A percentile compares a stretch with the other conserved stretches of the same genome.
These are phyloP conservation scores for Pteruthius melanotis DNA, from an alignment of 2,113 vertebrate genomes.

Conservation along the genomic window DNA sequence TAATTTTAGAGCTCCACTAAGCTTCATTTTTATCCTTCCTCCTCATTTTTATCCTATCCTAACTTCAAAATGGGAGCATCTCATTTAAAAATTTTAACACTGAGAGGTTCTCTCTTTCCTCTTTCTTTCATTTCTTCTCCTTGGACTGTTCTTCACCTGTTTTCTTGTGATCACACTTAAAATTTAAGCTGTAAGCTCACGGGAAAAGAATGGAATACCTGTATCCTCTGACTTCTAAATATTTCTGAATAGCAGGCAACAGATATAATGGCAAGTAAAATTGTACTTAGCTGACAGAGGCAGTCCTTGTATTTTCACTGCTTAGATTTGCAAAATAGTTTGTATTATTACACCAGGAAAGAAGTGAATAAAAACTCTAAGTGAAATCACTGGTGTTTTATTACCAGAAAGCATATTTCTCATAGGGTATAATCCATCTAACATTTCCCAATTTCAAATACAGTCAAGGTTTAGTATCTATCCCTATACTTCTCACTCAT, in stretches of 20 bases:
- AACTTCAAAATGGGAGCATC: background rate
- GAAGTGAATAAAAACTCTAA: background rate
- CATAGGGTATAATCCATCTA: background rate
- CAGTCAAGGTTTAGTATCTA: background rate
- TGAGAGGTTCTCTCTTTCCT: background rate
- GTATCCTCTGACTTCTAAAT: background rate
- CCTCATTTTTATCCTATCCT: background rate
- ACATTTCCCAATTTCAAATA: background rate
- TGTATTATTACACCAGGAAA: background rate
- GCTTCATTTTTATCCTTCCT: background rate
- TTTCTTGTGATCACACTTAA: background rate
- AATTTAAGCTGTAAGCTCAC: background rate
- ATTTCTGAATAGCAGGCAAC: background rate
- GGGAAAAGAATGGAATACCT: background rate
- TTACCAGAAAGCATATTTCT: background rate
- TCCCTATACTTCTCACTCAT: background rate
- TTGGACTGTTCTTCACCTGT: background rate
- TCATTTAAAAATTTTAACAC: background rate
- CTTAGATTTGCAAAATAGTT: background rate
- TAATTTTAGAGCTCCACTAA: background rate
- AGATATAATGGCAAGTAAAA: background rate
- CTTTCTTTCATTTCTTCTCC: background rate
- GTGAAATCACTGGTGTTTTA: background rate
- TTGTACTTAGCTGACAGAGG: background rate
- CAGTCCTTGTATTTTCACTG: background rate